Evolutionary conservation across 2,888 invertebrate genomes (phyloP), one percentile per base, ranked within the genome.

Genomic region (Limulus polyphemus): DNA sequence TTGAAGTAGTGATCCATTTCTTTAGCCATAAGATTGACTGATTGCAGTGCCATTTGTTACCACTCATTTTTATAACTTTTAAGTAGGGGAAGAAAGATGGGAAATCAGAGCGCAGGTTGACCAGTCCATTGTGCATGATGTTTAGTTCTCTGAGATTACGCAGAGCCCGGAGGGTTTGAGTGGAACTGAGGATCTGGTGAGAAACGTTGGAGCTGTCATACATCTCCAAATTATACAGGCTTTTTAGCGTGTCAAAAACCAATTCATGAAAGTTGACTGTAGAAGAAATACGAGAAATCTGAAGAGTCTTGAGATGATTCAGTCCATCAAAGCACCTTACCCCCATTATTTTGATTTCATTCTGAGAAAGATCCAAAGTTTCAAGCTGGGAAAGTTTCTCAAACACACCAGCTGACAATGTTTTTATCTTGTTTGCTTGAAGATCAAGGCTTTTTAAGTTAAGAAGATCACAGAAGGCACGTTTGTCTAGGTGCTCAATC

Each of bases 341-440:
- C 12, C 84, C 82, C 65, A 90, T 75, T 63, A 79, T 79, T 71
- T 69, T 71, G 16, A 79, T 75, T 9, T 85, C 86, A 79, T 94
- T 94, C 72, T 85, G 82, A 13, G 91, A 90, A 65, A 94, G 79
- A 77, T 92, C 90, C 70, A 95, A 79, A 71, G 84, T 84, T 73
- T 85, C 84, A 58, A 94, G 79, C 71, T 85, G 84, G 62, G 83
- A 82, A 67, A 88, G 83, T 56, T 76, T 76, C 49, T 83, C 82
- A 68, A 78, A 78, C 71, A 87, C 84, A 72, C 81, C 82, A 13
- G 71, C 69, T 55, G 73, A 70, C 32, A 79, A 68, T 49, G 69
- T 70, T 61, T 70, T 71, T 17, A 78, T 73, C 14, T 71, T 69
- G 70, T 79, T 79, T 55, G 74, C 73, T 49, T 75, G 74, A 50